phyloP scores from a whole-genome alignment of 2,797 vertebrate species.

The Tauraco hartlaubi region DNA sequence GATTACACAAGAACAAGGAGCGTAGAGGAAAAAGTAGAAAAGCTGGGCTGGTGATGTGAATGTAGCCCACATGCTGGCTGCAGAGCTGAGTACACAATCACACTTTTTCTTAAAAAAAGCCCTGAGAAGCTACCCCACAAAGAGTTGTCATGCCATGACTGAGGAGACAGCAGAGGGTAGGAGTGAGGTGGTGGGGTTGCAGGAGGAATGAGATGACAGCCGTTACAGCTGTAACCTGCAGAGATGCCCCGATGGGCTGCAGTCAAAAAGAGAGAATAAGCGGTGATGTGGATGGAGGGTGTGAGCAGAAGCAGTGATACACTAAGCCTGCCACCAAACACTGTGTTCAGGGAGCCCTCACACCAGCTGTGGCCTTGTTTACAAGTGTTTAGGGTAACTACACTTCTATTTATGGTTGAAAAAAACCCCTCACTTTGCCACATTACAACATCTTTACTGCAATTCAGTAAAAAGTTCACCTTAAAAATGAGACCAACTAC shows the following conservation, averaged over 20 bases:
- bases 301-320: neutral
- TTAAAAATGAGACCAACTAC: neutral
- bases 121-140: neutral
- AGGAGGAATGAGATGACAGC: neutral
- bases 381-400: neutral
- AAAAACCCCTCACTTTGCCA: neutral
- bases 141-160: neutral
- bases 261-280: neutral
- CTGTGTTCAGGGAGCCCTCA: neutral
- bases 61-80: neutral
- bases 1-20: slow-evolving; percentile 6
- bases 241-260: neutral
- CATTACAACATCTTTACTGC: neutral
- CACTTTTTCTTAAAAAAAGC: neutral
- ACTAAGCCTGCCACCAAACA: neutral
- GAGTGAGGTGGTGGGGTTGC: neutral
- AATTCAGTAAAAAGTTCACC: neutral
- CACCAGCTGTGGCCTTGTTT: neutral
- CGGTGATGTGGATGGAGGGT: accelerated
- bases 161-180: neutral
- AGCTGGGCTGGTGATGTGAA: neutral
- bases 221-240: accelerated
- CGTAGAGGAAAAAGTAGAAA: neutral
- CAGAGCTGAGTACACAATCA: neutral
- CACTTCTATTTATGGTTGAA: neutral